Conservation (phyloP, 2,888 invertebrate species). For the Lochmaea capreae region DNA sequence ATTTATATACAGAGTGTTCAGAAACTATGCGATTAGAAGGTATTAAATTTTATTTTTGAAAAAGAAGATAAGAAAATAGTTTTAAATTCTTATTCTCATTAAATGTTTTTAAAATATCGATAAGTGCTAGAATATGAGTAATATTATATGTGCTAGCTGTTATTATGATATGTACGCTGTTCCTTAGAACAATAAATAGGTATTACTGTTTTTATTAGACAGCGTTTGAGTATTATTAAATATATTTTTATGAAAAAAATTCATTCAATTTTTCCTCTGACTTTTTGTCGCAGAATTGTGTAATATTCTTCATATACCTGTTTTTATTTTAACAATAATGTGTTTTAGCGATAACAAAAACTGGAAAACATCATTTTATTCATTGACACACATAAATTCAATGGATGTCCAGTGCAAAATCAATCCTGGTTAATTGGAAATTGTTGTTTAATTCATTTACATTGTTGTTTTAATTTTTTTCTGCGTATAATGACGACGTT, state of each 20-base stretch:
- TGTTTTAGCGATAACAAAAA: background rate
- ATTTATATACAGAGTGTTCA: too few relatives aligned
- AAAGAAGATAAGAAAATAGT: too few relatives aligned
- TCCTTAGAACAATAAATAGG: slow-evolving; percentile 28
- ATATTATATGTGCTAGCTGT: slow-evolving; percentile 33
- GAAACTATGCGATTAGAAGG: too few relatives aligned
- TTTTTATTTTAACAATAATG: slow-evolving; percentile 5
- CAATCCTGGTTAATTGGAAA: background rate
- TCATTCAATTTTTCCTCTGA: too few relatives aligned
- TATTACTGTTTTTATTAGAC: slow-evolving; percentile 7
- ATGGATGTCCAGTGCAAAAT: background rate
- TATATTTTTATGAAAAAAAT: background rate
- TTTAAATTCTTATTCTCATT: background rate
- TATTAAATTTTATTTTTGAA: too few relatives aligned
- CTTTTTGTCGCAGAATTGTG: too few relatives aligned
- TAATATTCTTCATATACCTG: background rate
- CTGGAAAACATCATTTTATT: background rate
- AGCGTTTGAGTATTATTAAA: slow-evolving; percentile 5
- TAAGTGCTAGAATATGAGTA: slow-evolving; percentile 18
- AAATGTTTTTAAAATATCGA: slow-evolving; percentile 11
- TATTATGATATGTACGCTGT: slow-evolving; percentile 25
- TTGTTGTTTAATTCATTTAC: background rate
- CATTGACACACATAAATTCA: background rate
- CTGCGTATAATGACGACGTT: slow-evolving; percentile 9
- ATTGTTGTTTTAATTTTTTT: background rate